Evolutionary conservation across 2,797 vertebrate genomes (phyloP).

Genomic region (Dryobates pubescens): DNA sequence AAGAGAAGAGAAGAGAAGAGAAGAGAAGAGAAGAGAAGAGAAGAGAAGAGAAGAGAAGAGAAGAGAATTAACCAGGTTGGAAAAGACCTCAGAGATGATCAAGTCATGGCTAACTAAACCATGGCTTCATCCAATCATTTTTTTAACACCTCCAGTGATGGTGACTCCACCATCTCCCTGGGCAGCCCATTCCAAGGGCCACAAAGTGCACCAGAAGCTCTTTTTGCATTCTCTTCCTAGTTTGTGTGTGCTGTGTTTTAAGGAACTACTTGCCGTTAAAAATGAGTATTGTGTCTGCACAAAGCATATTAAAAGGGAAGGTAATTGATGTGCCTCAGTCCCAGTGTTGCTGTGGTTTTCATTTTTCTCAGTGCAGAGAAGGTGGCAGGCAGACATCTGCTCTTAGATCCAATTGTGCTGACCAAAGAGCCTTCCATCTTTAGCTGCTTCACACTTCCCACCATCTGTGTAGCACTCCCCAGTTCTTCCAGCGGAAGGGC

Average conservation of each 20-base stretch:
- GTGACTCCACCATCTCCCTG: too few relatives aligned
- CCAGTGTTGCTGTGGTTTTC: neutral
- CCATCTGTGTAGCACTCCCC: conserved; percentile 28
- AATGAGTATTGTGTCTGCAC: neutral
- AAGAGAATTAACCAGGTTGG: too few relatives aligned
- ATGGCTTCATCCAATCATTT: too few relatives aligned
- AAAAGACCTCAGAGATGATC: too few relatives aligned
- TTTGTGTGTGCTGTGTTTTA: neutral
- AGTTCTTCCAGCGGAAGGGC: neutral
- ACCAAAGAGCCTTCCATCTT: conserved; percentile 36
- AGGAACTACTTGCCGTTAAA: neutral
- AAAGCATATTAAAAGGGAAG: neutral
- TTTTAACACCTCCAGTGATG: too few relatives aligned
- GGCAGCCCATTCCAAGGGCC: too few relatives aligned
- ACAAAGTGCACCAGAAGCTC: neutral
- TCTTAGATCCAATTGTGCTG: conserved; percentile 15
- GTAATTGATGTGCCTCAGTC: neutral
- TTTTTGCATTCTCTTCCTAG: neutral
- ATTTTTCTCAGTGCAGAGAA: neutral
- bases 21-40: too few relatives aligned
- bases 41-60: too few relatives aligned
- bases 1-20: too few relatives aligned
- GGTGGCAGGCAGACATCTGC: conserved; percentile 10
- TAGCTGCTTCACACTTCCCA: conserved; percentile 12
- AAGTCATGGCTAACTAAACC: too few relatives aligned